Evolutionary conservation across 2,113 vertebrate species (phyloP).

Genomic region (Barbus barbus): DNA sequence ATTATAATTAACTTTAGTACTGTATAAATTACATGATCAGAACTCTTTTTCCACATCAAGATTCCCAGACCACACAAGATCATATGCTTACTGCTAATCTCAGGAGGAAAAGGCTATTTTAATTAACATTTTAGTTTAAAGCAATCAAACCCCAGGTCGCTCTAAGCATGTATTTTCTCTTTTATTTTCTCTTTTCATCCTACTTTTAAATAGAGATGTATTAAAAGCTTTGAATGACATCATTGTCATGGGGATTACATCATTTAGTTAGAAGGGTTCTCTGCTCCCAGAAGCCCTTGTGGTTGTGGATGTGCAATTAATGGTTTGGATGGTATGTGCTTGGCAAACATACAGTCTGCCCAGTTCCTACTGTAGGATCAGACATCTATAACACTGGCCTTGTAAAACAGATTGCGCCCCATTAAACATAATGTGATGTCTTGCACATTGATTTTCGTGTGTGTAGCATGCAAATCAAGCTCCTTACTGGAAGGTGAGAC

Average conservation of each 20-base stretch:
- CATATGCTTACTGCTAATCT: conserved; percentile 11
- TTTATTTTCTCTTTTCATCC: too few relatives aligned
- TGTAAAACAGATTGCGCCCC: conserved; percentile 61
- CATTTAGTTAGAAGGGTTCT: conserved; percentile 54
- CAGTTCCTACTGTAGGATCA: conserved; percentile 52
- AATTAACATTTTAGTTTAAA: conserved; percentile 41
- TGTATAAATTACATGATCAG: background rate
- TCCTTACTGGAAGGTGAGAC: conserved; percentile 33
- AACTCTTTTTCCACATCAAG: background rate
- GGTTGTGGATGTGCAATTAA: conserved; percentile 63
- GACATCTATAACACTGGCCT: conserved; percentile 48
- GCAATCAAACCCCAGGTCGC: conserved; percentile 12
- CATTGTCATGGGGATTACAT: conserved; percentile 67
- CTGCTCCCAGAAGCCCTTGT: conserved; percentile 52
- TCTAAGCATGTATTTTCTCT: background rate
- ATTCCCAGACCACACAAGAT: conserved; percentile 61
- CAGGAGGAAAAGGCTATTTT: background rate
- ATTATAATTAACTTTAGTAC: background rate
- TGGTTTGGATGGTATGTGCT: conserved; percentile 54
- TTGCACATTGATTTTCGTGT: conserved; percentile 35
- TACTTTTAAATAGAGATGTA: conserved; percentile 2
- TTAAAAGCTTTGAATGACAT: conserved; percentile 65
- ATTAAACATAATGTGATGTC: conserved; percentile 57
- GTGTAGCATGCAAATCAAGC: conserved; percentile 13
- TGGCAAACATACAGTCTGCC: conserved; percentile 58